Base-by-base conservation (phyloP, 2,888 invertebrate genomes). In the Apoda limacodes region DNA sequence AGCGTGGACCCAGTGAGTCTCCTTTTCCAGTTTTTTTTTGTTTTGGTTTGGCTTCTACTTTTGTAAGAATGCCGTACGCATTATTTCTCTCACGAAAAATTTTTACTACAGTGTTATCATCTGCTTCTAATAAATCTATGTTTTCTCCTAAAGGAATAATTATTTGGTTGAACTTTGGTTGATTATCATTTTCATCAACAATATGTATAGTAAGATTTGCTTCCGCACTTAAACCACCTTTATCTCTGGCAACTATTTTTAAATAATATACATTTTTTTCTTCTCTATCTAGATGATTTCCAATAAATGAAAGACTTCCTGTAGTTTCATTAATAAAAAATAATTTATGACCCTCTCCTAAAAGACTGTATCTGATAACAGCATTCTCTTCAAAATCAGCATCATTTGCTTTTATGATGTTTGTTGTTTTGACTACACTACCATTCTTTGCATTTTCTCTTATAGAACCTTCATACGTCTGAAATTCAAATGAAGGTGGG, bases 151-250 rank as follows among this genome's bases (percentile, higher is more conserved):
- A 81, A 3, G 88, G 85, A 20, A 92, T 84, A 1, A 86, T 80
- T 45, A 92, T 85, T 52, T 89, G 86, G 32, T 84, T 84, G 46
- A 90, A 90, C 28, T 76, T 75, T 0, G 92, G 92, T 9, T 84
- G 55, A 58, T 93, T 93, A 55, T 94, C 94, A 52, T 95, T 95
- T 52, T 88, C 88, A 56, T 95, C 95, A 3, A 86, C 82, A 13
- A 94, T 69, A 1, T 72, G 80, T 24, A 95, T 85, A 1, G 83
- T 86, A 5, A 95, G 58, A 48, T 87, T 85, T 0, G 89, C 88
- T 59, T 89, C 88, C 1, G 89, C 88, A 26, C 85, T 87, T 7
- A 93, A 61, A 23, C 92, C 90, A 5, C 92, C 91, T 55, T 82
- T 84, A 47, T 93, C 93, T 45, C 84, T 85, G 3, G 93, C 93